Conservation (phyloP, 1,140 invertebrate genomes). For the Brachionus calyciflorus region DNA sequence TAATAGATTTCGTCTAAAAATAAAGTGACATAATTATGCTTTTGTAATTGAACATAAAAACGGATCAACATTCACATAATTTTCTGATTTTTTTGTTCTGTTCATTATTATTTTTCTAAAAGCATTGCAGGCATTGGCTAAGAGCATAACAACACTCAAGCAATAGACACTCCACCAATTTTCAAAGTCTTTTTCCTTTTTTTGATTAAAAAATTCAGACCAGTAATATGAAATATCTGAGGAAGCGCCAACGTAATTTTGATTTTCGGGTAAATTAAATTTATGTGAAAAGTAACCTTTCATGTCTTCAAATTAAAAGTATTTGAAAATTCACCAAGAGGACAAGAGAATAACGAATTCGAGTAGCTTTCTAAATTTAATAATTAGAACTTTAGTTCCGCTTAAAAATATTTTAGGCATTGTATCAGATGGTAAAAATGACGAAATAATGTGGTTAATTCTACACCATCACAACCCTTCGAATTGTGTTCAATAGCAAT, state of each 20-base stretch:
- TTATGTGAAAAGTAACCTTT: too few relatives aligned
- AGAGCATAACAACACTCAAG: too few relatives aligned
- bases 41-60: too few relatives aligned
- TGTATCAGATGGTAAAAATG: neutral
- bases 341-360: too few relatives aligned
- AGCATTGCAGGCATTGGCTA: too few relatives aligned
- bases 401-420: neutral
- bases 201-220: neutral
- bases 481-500: constrained; percentile 38
- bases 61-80: too few relatives aligned
- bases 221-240: neutral
- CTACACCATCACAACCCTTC: constrained; percentile 32
- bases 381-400: neutral
- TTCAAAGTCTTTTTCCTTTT: neutral
- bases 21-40: constrained; percentile 5
- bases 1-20: neutral
- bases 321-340: too few relatives aligned
- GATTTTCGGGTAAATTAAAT: neutral
- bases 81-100: too few relatives aligned
- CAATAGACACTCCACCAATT: constrained; percentile 4
- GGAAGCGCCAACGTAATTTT: constrained; percentile 28
- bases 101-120: too few relatives aligned
- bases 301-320: too few relatives aligned
- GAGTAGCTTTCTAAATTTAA: neutral
- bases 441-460: neutral